Conservation (phyloP, 2,888 invertebrate species). For the Drosophila nr. fundita region DNA sequence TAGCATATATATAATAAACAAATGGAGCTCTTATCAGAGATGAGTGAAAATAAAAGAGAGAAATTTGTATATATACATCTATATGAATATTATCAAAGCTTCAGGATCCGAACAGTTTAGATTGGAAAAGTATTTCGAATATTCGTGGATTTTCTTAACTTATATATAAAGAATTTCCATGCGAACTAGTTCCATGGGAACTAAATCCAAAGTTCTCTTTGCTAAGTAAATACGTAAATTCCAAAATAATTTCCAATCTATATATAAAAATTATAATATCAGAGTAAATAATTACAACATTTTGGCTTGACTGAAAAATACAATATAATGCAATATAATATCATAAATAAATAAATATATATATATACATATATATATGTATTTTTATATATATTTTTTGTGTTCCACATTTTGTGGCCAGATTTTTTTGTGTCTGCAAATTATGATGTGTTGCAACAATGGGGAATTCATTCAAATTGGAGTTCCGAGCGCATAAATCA, state of each 20-base stretch:
- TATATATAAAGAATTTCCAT: neutral
- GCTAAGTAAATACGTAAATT: neutral
- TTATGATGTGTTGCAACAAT: constrained; percentile 24
- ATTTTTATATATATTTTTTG: constrained; percentile 1
- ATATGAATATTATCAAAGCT: neutral
- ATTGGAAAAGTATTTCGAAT: neutral
- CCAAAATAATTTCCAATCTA: neutral
- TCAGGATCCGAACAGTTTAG: neutral
- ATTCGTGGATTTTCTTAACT: neutral
- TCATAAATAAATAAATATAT: neutral
- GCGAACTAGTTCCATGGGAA: too few species aligned
- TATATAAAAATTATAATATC: neutral
- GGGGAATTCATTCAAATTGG: constrained; percentile 42
- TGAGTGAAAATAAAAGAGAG: neutral
- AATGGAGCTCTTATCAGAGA: neutral
- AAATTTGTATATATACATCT: neutral
- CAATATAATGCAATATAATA: neutral
- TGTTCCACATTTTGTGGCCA: neutral
- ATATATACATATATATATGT: neutral
- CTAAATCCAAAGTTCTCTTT: neutral
- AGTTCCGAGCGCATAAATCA: constrained; percentile 31
- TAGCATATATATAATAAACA: neutral
- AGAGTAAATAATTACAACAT: neutral
- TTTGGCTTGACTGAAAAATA: constrained; percentile 3
- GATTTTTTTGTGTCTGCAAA: constrained; percentile 8